Conservation (phyloP, 2,888 invertebrate species). For the Mimumesa dahlbomi region DNA sequence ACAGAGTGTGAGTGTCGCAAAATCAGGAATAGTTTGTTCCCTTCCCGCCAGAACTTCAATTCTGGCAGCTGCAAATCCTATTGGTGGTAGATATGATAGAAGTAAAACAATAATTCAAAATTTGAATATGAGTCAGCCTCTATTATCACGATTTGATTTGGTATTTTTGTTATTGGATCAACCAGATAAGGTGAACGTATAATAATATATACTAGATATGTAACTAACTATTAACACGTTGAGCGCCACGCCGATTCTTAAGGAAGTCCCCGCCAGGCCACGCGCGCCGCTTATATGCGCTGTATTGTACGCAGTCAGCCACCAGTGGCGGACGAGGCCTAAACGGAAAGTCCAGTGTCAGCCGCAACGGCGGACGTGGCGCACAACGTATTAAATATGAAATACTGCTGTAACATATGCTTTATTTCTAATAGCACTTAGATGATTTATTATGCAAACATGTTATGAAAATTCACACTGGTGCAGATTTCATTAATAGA, state of each 20-base stretch:
- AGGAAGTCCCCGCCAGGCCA: no score
- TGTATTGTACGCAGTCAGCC: no score
- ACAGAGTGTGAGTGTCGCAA: slow-evolving; percentile 93
- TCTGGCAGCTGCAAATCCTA: slow-evolving; percentile 96
- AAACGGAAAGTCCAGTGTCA: no score
- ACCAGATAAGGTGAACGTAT: slow-evolving; percentile 86
- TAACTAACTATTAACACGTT: background rate
- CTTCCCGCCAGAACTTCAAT: slow-evolving; percentile 92
- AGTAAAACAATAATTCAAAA: slow-evolving; percentile 94
- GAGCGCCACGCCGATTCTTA: no score
- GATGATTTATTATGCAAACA: slow-evolving; percentile 91
- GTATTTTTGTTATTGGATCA: slow-evolving; percentile 94
- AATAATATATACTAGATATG: slow-evolving; percentile 4
- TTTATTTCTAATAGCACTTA: slow-evolving; percentile 83
- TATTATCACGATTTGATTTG: slow-evolving; percentile 95
- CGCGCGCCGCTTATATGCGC: no score
- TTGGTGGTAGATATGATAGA: slow-evolving; percentile 93
- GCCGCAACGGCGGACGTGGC: background rate
- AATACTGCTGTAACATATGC: slow-evolving; percentile 21
- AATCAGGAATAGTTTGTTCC: slow-evolving; percentile 92
- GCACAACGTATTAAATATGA: background rate
- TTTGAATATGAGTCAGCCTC: slow-evolving; percentile 90
- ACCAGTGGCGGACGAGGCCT: no score
- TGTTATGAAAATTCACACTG: slow-evolving; percentile 89
- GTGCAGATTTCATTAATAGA: slow-evolving; percentile 68